Evolutionary conservation across 2,113 vertebrate species (phyloP).

Genomic region (Nannobrachium achirus): DNA sequence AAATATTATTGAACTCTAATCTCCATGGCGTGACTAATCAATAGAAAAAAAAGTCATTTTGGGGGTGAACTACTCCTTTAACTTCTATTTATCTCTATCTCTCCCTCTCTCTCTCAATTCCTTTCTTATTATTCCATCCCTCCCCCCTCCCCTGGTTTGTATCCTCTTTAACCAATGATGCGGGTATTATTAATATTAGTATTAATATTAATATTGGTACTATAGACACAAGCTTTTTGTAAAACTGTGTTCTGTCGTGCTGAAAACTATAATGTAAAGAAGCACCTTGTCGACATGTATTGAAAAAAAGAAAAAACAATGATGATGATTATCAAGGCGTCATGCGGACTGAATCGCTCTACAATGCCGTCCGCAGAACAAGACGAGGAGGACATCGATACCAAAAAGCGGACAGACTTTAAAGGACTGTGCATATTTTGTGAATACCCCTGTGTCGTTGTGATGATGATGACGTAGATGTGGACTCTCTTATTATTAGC

Average conservation of each 20-base stretch:
- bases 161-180: slow-evolving; percentile 82
- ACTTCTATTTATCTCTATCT: slow-evolving; percentile 44
- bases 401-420: too few relatives aligned
- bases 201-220: slow-evolving; percentile 82
- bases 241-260: slow-evolving; percentile 87
- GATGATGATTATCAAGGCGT: slow-evolving; percentile 55
- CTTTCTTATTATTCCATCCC: background rate
- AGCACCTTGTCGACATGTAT: slow-evolving; percentile 87
- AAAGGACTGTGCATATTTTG: slow-evolving; percentile 67
- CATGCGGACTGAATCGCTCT: slow-evolving; percentile 65
- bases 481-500: slow-evolving; percentile 46
- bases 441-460: slow-evolving; percentile 62
- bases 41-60: too few relatives aligned
- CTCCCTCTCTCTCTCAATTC: slow-evolving; percentile 42
- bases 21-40: too few relatives aligned
- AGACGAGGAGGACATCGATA: slow-evolving; percentile 52
- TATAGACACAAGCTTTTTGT: slow-evolving; percentile 85
- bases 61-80: too few relatives aligned
- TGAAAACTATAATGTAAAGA: slow-evolving; percentile 85
- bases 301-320: slow-evolving; percentile 28
- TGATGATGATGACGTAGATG: slow-evolving; percentile 38
- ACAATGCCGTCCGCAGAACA: too few relatives aligned
- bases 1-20: too few relatives aligned
- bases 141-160: slow-evolving; percentile 44
- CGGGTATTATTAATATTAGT: too few relatives aligned